Percentiles rank a stretch among this genome's conserved stretches.
Conservation (phyloP, 2,113 vertebrate species). For the Lichenostomus cassidix region DNA sequence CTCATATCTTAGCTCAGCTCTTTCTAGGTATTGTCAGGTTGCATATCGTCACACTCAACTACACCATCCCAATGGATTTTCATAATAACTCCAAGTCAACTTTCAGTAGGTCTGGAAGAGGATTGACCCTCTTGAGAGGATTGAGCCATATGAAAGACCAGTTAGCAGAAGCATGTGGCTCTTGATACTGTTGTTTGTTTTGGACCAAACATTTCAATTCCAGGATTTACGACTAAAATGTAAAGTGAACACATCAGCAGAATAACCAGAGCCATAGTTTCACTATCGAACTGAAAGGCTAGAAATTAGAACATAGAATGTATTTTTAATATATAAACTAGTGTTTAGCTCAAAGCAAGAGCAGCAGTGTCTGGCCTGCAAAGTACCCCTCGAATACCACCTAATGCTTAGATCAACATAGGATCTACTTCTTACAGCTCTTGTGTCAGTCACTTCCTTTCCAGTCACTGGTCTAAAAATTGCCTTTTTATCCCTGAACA, state of each 20-base stretch:
- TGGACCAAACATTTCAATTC: background rate
- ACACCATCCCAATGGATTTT: background rate
- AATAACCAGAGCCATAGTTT: background rate
- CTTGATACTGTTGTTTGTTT: background rate
- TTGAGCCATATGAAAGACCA: background rate
- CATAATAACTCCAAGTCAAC: rapidly evolving
- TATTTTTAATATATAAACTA: background rate
- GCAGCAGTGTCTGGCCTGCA: background rate
- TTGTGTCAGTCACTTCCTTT: background rate
- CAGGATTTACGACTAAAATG: background rate
- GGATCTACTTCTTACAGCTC: background rate
- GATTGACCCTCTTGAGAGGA: background rate
- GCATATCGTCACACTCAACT: background rate
- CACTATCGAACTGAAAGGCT: background rate
- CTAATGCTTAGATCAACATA: background rate
- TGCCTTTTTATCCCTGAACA: background rate
- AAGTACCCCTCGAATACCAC: background rate
- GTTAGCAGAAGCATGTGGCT: background rate
- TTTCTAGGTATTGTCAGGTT: background rate
- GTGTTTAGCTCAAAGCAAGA: background rate
- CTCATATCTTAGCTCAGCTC: background rate
- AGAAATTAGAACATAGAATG: background rate
- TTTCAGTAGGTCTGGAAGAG: background rate
- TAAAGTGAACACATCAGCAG: background rate
- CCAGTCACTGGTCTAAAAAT: background rate